These are phyloP conservation scores for Anguilla megastoma DNA, from an alignment of 2,797 vertebrate genomes.

Conservation along the genomic window DNA sequence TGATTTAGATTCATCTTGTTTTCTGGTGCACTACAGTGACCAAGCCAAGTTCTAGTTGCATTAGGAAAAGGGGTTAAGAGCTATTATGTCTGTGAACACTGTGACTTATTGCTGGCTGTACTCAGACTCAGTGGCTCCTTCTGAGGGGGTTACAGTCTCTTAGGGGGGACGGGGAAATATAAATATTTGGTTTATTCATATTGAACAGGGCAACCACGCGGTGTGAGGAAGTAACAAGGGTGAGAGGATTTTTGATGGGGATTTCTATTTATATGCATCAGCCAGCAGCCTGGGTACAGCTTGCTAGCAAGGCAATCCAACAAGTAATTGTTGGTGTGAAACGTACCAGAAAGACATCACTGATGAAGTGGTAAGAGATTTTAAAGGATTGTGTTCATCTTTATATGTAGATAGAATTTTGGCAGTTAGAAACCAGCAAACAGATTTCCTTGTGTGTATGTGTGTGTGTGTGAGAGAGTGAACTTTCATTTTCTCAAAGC, in stretches of 20 bases:
- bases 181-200: conserved; percentile 73
- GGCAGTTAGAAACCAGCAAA: not conserved
- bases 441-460: not conserved
- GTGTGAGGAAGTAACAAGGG: conserved; percentile 52
- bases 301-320: conserved; percentile 34
- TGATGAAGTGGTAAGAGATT: not conserved
- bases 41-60: conserved; percentile 62
- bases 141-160: conserved; percentile 42
- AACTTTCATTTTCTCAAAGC: not conserved
- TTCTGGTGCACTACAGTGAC: conserved; percentile 67
- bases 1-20: conserved; percentile 63
- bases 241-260: conserved; percentile 36
- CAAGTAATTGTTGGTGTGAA: conserved; percentile 32
- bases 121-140: conserved; percentile 56
- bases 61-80: conserved; percentile 63
- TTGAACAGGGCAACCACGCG: conserved; percentile 56
- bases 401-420: not conserved
- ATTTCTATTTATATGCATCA: conserved; percentile 40
- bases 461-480: not conserved
- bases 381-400: not conserved
- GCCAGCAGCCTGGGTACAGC: conserved; percentile 36
- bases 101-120: conserved; percentile 49
- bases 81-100: conserved; percentile 36
- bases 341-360: not conserved
- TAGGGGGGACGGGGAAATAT: conserved; percentile 59